Base-by-base conservation (phyloP, 1,140 invertebrate species). In the Pristionchus pacificus region DNA sequence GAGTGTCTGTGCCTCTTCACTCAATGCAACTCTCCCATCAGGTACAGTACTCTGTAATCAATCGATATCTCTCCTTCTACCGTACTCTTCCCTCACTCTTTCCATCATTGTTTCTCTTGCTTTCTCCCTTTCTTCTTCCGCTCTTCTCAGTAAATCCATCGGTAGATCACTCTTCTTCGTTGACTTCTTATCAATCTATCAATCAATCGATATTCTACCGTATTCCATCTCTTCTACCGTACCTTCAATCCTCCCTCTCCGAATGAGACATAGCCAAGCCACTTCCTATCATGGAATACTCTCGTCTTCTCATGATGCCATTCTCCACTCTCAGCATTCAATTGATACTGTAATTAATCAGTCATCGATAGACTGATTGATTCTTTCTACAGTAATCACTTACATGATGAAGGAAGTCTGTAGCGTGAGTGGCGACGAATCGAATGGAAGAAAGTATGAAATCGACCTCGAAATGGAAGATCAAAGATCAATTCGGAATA, bases 381-480 rank as follows among this genome's bases (percentile, higher is more conserved):
- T n/a, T n/a, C n/a, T n/a, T n/a, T n/a, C n/a, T n/a, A n/a, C n/a
- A 49, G 38, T 6, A 49, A 49, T 6, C 87, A 6, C 89, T 88
- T 80, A 95, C 95, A 79, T 93, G 91, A 0, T 92, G 92, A 59
- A 96, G 83, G 32, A 95, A 87, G 79, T 92, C 92, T 91, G 92
- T 91, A 91, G 92, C 94, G 0, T 93, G 89, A 0, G 91, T 90
- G 0, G 92, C 91, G 0, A 94, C 90, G 88, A 93, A 90, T 84
- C 91, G 90, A 14, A 96, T 84, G 0, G 92, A 91, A 84, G 92
- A 90, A 65, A 94, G 83, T 0, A 94, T 88, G 84, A 91, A 94
- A 13, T 91, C 89, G 24, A 85, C 57, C 70, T 68, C 19, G n/a
- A 68, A n/a, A 14, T 49, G 10, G 28, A 28, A 63, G 58, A 62